Percentiles rank a stretch among this genome's conserved stretches.
Conservation (phyloP, 37 sponge, comb jelly and placozoan species). For the Haliclona indistincta region DNA sequence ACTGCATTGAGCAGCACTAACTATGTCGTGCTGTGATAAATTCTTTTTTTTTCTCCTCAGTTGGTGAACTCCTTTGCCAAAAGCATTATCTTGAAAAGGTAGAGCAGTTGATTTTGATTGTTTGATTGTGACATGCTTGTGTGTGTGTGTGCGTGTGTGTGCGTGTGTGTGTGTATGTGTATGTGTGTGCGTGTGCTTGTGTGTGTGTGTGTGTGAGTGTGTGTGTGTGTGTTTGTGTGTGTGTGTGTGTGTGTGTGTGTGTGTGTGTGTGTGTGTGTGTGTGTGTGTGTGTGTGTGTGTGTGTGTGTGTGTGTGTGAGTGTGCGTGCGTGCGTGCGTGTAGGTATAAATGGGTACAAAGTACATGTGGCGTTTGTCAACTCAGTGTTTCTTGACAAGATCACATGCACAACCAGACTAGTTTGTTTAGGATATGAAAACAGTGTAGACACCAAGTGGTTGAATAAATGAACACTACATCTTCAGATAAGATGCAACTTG, state of each 20-base stretch:
- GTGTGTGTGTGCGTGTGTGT: conserved; percentile 16
- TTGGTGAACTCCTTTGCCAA: conserved; percentile 40
- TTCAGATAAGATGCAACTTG: too few relatives aligned
- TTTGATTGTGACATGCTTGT: neutral
- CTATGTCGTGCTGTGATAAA: too few relatives aligned
- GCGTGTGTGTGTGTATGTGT: conserved; percentile 6
- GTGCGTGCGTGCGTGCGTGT: conserved; percentile 12
- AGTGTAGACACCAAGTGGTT: too few relatives aligned
- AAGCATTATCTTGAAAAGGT: conserved; percentile 63
- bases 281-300: neutral
- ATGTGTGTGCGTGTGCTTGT: neutral
- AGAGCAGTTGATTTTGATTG: neutral
- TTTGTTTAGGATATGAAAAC: too few relatives aligned
- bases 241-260: conserved; percentile 35
- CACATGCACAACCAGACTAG: too few relatives aligned
- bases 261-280: conserved; percentile 15
- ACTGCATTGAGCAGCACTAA: too few relatives aligned
- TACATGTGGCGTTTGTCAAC: too few relatives aligned
- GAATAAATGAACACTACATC: too few relatives aligned
- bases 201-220: conserved; percentile 10
- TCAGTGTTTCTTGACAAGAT: too few relatives aligned
- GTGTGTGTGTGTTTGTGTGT: conserved; percentile 24
- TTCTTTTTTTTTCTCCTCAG: conserved; percentile 20
- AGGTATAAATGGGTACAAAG: too few relatives aligned
- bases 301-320: conserved; percentile 2